Base-by-base conservation (phyloP, 1,140 invertebrate species). In the Colletes gigas region DNA sequence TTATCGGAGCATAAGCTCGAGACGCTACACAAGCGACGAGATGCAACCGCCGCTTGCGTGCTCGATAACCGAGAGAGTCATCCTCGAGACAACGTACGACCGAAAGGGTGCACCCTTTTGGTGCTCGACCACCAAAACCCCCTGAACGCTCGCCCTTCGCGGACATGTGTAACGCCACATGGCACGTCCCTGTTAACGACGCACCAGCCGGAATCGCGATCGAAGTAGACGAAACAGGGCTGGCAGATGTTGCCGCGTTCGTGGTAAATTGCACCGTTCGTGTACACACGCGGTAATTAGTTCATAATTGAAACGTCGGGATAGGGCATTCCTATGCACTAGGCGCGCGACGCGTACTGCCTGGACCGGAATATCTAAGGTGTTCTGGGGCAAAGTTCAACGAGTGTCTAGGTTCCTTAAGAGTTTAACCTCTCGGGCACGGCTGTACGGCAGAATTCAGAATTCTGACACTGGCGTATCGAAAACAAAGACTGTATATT, bases 291-390 rank as follows among this genome's bases (percentile, higher is more conserved):
- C 70, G 81, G 87, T 90, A 91, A 93, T 93, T 91, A 92, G 88
- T 87, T 88, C 85, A 86, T 92, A 91, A 93, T 91, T 92, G 86
- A 91, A 91, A 89, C 86, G 44, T 30, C 70, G 15, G 5, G 59
- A 17, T 60, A 9, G 78, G 65, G 21, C 59, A 72, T 84, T 74
- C 59, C 65, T 39, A 5, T 39, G 52, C 72, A 21, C 30, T 81
- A 57, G 50, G n/a, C 12, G 47, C 30, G 0, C 4, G 19, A 52
- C 8, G 44, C 57, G 8, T 44, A 44, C 10, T 7, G 55, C 57
- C 2, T 59, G 7, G n/a, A 10, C 12, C 7, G 50, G 30, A 19
- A 21, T 14, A 19, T 12, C 17, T 52, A 30, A 62, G 44, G 14
- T 41, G 41, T 62, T 50, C 15, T 30, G 7, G 44, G n/a, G 52